Evolutionary conservation across 2,888 invertebrate genomes (phyloP).

Genomic region (Mystacides longicornis): DNA sequence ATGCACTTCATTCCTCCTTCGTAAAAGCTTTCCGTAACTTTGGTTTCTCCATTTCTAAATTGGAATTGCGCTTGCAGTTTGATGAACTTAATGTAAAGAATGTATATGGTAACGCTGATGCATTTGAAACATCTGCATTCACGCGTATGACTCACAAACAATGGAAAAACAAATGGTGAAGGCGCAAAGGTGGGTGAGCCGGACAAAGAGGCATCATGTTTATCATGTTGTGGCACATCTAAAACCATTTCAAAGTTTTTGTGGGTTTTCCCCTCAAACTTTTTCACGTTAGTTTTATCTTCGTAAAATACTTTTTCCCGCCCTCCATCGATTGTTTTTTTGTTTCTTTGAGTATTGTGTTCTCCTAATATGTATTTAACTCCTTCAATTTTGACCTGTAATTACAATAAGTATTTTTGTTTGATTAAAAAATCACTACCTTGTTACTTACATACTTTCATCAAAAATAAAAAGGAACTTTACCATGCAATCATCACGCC

Average conservation of each 20-base stretch:
- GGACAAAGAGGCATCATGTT: slow-evolving; percentile 6
- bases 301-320: too few species aligned
- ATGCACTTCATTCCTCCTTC: slow-evolving; percentile 19
- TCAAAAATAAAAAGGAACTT: too few species aligned
- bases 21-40: slow-evolving; percentile 15
- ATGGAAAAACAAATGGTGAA: slow-evolving; percentile 16
- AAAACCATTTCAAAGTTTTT: slow-evolving; percentile 23
- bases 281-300: too few species aligned
- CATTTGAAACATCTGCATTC: slow-evolving; percentile 21
- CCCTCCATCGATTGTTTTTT: slow-evolving; percentile 4
- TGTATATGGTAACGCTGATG: slow-evolving; percentile 12
- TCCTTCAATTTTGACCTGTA: slow-evolving; percentile 23
- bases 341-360: slow-evolving; percentile 7
- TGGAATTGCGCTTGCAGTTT: slow-evolving; percentile 17
- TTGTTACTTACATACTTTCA: not conserved
- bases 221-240: slow-evolving; percentile 18
- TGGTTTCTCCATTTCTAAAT: slow-evolving; percentile 18
- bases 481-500: slow-evolving; percentile 30
- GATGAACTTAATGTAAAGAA: slow-evolving; percentile 10
- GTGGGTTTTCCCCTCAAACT: not conserved
- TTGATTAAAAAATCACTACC: too few species aligned
- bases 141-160: slow-evolving; percentile 16
- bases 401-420: too few species aligned
- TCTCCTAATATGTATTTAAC: slow-evolving; percentile 22
- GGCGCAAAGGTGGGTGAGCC: slow-evolving; percentile 23